Base-by-base conservation (phyloP, 1,140 invertebrate genomes). In the Drosophila rhopaloa region DNA sequence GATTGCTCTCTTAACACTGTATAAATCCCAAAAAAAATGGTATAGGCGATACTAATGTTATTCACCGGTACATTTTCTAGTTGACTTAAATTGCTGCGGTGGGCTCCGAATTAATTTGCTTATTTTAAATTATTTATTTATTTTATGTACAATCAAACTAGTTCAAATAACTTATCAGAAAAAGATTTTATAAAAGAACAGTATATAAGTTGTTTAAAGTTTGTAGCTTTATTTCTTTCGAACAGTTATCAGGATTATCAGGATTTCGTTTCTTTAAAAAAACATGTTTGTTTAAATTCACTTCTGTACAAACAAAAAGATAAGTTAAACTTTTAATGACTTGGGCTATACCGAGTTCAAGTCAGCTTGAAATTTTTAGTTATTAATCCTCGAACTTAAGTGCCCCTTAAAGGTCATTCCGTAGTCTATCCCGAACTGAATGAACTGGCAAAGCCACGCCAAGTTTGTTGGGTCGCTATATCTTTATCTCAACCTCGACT, bases 401-500 rank as follows among this genome's bases (percentile, higher is more conserved):
- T 9, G 13, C 27, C 35, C 8, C 13, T n/a, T 67, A 70, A 55
- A 71, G 68, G 68, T 71, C 68, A 71, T 68, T 46, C n/a, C 14
- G 14, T 27, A 58, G 68, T 71, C 51, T 57, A 71, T 67, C 9
- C 50, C 14, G n/a, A 16, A 19, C 19, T 16, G 29, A 60, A 37
- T 46, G 43, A 62, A 43, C 50, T 24, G 50, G 32, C 54, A n/a
- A 35, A 59, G 62, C 57, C 54, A 46, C 32, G 62, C 46, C 27
- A 65, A 27, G 29, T 19, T 6, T 7, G 29, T 8, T 32, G 29
- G 29, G 29, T 7, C 29, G 29, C 56, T 47, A 41, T 71, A 70
- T 47, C 67, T 71, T 44, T 70, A 38, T 70, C 16, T 37, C 51
- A 71, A 54, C 73, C 54, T 75, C 60, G 60, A 75, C 71, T 63